Conservation (phyloP, 2,888 invertebrate species). For the Ectemnius cavifrons region DNA sequence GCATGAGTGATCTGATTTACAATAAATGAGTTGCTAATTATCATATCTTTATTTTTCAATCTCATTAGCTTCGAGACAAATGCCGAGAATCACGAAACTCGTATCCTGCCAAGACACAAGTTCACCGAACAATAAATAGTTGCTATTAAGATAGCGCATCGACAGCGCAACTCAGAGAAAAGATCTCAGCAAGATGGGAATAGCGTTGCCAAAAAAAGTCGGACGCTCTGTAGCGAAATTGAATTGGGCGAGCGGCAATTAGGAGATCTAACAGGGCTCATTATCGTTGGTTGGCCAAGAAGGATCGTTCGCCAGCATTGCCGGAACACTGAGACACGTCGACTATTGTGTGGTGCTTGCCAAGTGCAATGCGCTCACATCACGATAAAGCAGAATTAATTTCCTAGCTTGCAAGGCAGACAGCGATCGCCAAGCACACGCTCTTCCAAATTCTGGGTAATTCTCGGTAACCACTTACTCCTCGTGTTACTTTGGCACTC, state of each 20-base stretch:
- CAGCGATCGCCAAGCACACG: constrained; percentile 15
- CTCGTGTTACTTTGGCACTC: background rate
- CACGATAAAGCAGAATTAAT: constrained; percentile 42
- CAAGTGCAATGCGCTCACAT: constrained; percentile 35
- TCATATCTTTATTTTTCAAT: too few relatives aligned
- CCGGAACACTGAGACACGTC: constrained; percentile 19
- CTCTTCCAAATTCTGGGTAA: background rate
- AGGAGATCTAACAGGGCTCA: constrained; percentile 45
- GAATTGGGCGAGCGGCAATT: constrained; percentile 42
- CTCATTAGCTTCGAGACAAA: too few relatives aligned
- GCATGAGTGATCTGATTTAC: too few relatives aligned
- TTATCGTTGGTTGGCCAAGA: constrained; percentile 41
- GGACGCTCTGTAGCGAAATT: constrained; percentile 33
- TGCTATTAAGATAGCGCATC: too few relatives aligned
- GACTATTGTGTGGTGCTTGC: constrained; percentile 33
- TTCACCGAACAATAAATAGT: too few relatives aligned
- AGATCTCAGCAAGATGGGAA: background rate
- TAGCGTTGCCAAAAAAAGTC: background rate
- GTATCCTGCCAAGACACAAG: too few relatives aligned
- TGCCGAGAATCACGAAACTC: too few relatives aligned
- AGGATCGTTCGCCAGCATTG: constrained; percentile 28
- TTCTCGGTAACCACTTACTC: background rate
- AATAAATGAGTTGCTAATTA: too few relatives aligned
- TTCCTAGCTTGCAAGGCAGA: constrained; percentile 18
- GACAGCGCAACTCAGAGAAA: background rate